phyloP scores from a whole-genome alignment of 2,888 invertebrate species.

The Disparrhopalites patrizii region DNA sequence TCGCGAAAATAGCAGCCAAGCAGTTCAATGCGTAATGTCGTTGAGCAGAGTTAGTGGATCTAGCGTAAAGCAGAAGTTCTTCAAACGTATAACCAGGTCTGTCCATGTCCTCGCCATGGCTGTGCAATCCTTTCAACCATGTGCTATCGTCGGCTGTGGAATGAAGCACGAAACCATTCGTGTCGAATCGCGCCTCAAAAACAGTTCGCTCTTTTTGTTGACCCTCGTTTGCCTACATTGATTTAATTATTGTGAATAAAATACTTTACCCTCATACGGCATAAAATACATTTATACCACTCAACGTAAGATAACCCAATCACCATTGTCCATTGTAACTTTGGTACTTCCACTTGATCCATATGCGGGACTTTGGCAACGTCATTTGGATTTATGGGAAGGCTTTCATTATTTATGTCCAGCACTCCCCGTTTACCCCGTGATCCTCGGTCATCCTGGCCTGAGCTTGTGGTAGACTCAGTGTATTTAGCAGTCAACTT shows the following conservation, averaged over 20 bases:
- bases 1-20: constrained; percentile 65
- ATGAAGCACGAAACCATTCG: too few species aligned
- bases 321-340: constrained; percentile 82
- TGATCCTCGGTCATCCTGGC: constrained; percentile 41
- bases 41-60: constrained; percentile 72
- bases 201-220: constrained; percentile 5
- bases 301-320: neutral
- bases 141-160: too few species aligned
- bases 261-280: too few species aligned
- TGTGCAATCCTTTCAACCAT: constrained; percentile 67
- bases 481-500: too few species aligned
- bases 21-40: constrained; percentile 73
- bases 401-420: too few species aligned
- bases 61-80: constrained; percentile 75
- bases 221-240: neutral
- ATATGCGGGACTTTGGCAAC: constrained; percentile 77
- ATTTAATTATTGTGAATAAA: neutral
- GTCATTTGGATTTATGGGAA: constrained; percentile 54
- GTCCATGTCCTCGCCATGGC: constrained; percentile 89
- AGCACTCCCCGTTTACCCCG: constrained; percentile 38
- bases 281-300: neutral
- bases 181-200: constrained; percentile 62
- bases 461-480: neutral
- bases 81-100: constrained; percentile 86
- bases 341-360: constrained; percentile 77